These are phyloP conservation scores for Semicossyphus pulcher DNA, from an alignment of 2,113 vertebrate species.

Conservation along the genomic window DNA sequence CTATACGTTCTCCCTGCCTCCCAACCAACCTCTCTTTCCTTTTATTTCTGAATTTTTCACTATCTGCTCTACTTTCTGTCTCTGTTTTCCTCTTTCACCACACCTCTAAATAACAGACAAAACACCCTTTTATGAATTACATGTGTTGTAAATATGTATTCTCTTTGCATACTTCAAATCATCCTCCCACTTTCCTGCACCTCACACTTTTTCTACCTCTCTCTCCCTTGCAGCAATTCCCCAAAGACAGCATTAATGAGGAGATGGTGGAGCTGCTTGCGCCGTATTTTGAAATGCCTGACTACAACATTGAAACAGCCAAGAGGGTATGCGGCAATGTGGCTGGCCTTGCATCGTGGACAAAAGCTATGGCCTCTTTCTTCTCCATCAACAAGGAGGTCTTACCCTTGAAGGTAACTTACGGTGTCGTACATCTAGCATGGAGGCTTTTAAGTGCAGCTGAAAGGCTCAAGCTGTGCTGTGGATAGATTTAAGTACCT, in stretches of 20 bases:
- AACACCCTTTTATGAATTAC: too few relatives aligned
- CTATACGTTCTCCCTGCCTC: neutral
- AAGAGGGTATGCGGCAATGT: conserved; percentile 94
- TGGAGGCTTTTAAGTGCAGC: too few relatives aligned
- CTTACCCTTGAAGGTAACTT: conserved; percentile 91
- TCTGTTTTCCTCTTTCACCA: neutral
- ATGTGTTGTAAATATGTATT: too few relatives aligned
- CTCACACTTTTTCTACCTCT: neutral
- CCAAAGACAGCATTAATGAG: conserved; percentile 95
- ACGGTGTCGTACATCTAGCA: neutral
- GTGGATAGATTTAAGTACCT: too few relatives aligned
- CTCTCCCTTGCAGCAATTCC: conserved; percentile 89
- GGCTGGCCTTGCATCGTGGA: conserved; percentile 96
- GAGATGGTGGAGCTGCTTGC: conserved; percentile 93
- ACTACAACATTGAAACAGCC: conserved; percentile 97
- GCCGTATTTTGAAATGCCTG: conserved; percentile 95
- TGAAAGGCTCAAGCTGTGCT: too few relatives aligned
- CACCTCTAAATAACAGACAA: neutral
- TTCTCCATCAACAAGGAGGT: conserved; percentile 98
- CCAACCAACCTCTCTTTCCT: conserved; percentile 2
- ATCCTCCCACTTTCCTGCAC: neutral
- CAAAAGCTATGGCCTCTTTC: conserved; percentile 95
- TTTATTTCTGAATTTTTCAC: neutral
- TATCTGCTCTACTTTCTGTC: neutral
- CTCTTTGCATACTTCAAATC: too few relatives aligned